Percentiles rank a stretch among this genome's conserved stretches.
These are phyloP conservation scores for Sisor rabdophorus DNA, from an alignment of 2,113 vertebrate genomes.

Conservation along the genomic window DNA sequence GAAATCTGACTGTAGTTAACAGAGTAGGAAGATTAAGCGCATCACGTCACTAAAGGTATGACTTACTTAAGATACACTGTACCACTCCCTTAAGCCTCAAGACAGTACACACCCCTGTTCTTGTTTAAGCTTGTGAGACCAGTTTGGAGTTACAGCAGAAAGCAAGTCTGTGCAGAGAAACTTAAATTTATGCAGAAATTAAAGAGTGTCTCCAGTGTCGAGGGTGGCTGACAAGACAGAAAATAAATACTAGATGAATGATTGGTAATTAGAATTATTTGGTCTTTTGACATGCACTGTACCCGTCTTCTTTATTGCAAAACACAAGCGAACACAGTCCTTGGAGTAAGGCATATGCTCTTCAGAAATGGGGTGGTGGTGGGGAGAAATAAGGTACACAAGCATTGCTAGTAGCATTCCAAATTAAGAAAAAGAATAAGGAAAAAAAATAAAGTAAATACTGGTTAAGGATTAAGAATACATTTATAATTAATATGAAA, in stretches of 20 bases:
- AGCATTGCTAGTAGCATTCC: background rate
- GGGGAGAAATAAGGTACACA: background rate
- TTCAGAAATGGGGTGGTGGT: constrained; percentile 58
- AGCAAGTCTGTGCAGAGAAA: constrained; percentile 57
- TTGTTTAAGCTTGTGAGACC: constrained; percentile 57
- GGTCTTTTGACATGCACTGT: background rate
- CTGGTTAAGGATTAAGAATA: too few species aligned
- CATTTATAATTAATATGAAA: too few species aligned
- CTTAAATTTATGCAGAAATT: background rate
- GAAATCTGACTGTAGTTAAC: background rate
- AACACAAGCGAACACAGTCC: background rate
- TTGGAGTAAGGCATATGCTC: constrained; percentile 56
- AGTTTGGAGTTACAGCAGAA: constrained; percentile 46
- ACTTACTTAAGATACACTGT: background rate
- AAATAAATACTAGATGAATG: constrained; percentile 15
- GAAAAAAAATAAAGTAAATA: too few species aligned
- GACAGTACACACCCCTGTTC: constrained; percentile 2
- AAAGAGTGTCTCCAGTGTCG: background rate
- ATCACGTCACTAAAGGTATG: background rate
- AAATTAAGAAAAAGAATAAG: background rate
- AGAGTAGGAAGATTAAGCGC: background rate
- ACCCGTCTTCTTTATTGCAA: constrained; percentile 19
- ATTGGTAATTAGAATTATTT: background rate
- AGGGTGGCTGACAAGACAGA: constrained; percentile 6
- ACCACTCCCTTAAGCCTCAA: background rate